Evolutionary conservation across 2,888 invertebrate species (phyloP), one percentile per base, ranked within the genome.

Genomic region (Lordiphosa andalusiaca): DNA sequence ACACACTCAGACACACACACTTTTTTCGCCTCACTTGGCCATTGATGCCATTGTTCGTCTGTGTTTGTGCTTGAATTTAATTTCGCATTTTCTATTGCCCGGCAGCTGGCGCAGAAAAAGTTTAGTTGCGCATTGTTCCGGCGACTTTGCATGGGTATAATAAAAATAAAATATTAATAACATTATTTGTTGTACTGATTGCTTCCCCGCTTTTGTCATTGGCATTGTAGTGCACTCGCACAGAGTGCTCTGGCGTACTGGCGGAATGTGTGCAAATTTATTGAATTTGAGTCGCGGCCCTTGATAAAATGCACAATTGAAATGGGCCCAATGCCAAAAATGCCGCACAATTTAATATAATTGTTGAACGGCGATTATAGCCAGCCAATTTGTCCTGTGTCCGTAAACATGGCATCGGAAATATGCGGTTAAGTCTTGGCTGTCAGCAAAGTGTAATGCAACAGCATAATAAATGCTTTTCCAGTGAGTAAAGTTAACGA

Each of bases 111-210:
- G 50, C 61, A 64, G 41, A 49, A 58, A 69, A 67, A 67, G 55
- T 63, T 64, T 50, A 53, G 54, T 38, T 54, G 21, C 36, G 54
- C 62, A 71, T 78, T 78, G 84, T 78, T 58, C 53, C 53, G 57
- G 33, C 37, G 46, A 39, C 81, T 73, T 75, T 70, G 81, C 80
- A 75, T 62, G 62, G 62, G 72, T 60, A 25, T 7, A 66, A 69
- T 67, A 73, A 67, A 65, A 76, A 76, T 81, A 76, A 76, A 78
- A 76, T 76, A 78, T 84, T 78, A 81, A 84, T 76, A 58, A 65
- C 59, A 59, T 68, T 83, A 70, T 64, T 63, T 68, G 68, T 73
- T 76, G 64, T 46, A 46, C 60, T 63, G 64, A 81, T 70, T 68
- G 30, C 16, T 25, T 19, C 13, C 16, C 38, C 38, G 19, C 19